Percentiles rank a stretch among this genome's conserved stretches.
phyloP scores from a whole-genome alignment of 1,140 invertebrate species.

The Sesamia nonagrioides region DNA sequence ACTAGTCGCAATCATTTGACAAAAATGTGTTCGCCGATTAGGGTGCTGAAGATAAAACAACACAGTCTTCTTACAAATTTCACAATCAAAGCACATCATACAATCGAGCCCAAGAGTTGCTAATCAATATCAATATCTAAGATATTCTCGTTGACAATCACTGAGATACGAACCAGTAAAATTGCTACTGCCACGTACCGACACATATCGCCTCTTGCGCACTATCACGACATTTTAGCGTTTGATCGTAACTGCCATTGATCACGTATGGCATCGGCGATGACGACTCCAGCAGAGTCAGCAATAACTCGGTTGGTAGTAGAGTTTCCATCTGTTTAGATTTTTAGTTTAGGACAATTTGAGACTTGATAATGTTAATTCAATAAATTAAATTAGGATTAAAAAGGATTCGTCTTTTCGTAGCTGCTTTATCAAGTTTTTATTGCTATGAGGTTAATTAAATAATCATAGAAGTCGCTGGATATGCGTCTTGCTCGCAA shows the following conservation, averaged over 20 bases:
- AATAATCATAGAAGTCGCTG: no score
- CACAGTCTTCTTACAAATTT: neutral
- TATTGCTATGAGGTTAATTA: no score
- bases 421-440: no score
- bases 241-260: conserved; percentile 47
- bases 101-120: neutral
- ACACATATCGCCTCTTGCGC: conserved; percentile 66
- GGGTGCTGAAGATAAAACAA: no score
- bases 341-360: neutral
- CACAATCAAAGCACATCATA: neutral
- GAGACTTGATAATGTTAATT: neutral
- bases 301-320: conserved; percentile 29
- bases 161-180: conserved; percentile 67
- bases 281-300: conserved; percentile 48
- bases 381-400: no score
- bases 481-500: no score
- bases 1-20: no score
- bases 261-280: conserved; percentile 61
- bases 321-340: neutral
- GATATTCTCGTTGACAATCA: conserved; percentile 15
- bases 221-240: conserved; percentile 66
- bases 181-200: conserved; percentile 68
- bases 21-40: no score
- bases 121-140: neutral
- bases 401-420: no score